phyloP scores from a whole-genome alignment of 2,113 vertebrate genomes.

The Gallinago paraguaiae region DNA sequence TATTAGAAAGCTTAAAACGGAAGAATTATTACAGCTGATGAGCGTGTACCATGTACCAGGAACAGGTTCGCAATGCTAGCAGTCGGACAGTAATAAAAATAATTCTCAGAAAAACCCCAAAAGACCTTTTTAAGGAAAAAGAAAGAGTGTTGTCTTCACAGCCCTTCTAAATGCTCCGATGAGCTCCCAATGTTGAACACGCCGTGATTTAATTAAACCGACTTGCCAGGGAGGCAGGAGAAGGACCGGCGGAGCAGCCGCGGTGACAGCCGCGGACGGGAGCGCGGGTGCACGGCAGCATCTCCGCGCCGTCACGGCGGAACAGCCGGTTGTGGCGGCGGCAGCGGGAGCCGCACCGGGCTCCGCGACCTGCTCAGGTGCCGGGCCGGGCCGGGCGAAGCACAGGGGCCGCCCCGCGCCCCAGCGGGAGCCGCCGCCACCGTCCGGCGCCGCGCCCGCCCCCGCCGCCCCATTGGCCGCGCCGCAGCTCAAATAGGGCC shows the following conservation, averaged over 20 bases:
- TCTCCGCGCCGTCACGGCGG: not conserved
- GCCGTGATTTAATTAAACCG: not conserved
- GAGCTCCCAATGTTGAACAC: not conserved
- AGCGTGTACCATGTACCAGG: not conserved
- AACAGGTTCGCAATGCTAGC: accelerated
- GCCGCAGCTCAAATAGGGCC: constrained; percentile 78
- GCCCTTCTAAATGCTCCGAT: accelerated
- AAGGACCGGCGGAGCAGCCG: too few species aligned
- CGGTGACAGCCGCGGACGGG: accelerated
- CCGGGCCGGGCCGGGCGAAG: not conserved
- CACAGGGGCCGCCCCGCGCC: too few species aligned
- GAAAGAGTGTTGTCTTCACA: too few species aligned
- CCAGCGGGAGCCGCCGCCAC: not conserved
- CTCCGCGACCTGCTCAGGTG: not conserved
- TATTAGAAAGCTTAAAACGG: not conserved
- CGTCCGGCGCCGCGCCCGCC: constrained; percentile 71
- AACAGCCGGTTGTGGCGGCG: accelerated
- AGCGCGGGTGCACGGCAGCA: accelerated
- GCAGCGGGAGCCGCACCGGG: not conserved
- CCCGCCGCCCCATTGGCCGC: constrained; percentile 82
- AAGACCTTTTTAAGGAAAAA: accelerated
- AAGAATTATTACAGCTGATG: not conserved
- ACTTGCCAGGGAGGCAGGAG: too few species aligned
- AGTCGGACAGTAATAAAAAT: not conserved
- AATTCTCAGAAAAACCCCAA: accelerated